Evolutionary conservation across 1,140 invertebrate species (phyloP).

Genomic region (Euwallacea similis): DNA sequence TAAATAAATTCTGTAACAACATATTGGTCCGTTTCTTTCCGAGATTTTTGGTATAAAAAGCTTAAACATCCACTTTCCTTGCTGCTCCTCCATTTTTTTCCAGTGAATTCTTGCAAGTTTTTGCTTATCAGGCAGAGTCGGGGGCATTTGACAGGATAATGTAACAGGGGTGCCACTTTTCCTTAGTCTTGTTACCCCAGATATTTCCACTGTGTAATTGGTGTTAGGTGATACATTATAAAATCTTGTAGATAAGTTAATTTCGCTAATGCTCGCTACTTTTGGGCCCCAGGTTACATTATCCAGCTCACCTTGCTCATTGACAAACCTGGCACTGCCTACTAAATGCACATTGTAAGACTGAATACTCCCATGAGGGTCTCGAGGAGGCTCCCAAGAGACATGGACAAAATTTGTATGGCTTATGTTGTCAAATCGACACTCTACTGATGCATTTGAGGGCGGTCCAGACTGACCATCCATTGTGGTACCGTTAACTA

Average conservation of each 20-base stretch:
- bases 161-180: constrained; percentile 65
- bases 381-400: constrained; percentile 69
- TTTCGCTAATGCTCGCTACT: constrained; percentile 61
- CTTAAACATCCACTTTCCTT: constrained; percentile 70
- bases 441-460: constrained; percentile 65
- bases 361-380: constrained; percentile 74
- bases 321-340: constrained; percentile 63
- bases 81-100: constrained; percentile 68
- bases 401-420: constrained; percentile 65
- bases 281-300: constrained; percentile 63
- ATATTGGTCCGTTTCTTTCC: constrained; percentile 84
- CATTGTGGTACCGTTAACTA: constrained; percentile 76
- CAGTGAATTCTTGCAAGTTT: constrained; percentile 67
- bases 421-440: constrained; percentile 67
- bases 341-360: constrained; percentile 67
- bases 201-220: constrained; percentile 73
- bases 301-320: constrained; percentile 59
- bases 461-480: constrained; percentile 64
- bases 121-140: constrained; percentile 68
- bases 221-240: constrained; percentile 74
- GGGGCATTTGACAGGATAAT: constrained; percentile 67
- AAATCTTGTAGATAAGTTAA: constrained; percentile 59
- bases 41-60: constrained; percentile 72
- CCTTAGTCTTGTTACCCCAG: constrained; percentile 71
- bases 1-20: constrained; percentile 80